Percentiles rank a stretch among this genome's conserved stretches.
These are phyloP conservation scores for Hoplodrina ambigua DNA, from an alignment of 2,888 invertebrate genomes.

Conservation along the genomic window DNA sequence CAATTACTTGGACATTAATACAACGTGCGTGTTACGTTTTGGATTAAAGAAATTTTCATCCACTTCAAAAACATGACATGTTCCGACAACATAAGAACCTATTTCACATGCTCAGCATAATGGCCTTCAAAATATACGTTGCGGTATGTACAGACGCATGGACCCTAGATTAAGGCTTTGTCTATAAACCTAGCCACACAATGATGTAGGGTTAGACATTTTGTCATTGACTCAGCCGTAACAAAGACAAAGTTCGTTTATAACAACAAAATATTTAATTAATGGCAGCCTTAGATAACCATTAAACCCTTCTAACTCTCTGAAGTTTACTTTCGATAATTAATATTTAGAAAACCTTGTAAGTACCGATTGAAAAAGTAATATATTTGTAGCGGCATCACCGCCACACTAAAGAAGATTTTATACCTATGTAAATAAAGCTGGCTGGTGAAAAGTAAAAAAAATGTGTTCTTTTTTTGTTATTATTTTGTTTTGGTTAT, in stretches of 20 bases:
- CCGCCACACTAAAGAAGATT: too few species aligned
- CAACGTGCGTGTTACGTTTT: too few species aligned
- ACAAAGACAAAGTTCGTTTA: slow-evolving; percentile 5
- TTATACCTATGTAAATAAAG: too few species aligned
- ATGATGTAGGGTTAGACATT: slow-evolving; percentile 29
- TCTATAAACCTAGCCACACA: slow-evolving; percentile 3
- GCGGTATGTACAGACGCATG: slow-evolving; percentile 8
- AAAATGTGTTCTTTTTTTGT: too few species aligned
- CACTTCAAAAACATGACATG: too few species aligned
- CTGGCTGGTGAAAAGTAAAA: too few species aligned
- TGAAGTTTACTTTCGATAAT: slow-evolving; percentile 27
- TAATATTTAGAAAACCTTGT: slow-evolving; percentile 15
- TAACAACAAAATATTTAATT: slow-evolving; percentile 16
- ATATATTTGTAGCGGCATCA: too few species aligned
- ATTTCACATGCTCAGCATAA: slow-evolving; percentile 6
- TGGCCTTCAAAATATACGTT: background rate
- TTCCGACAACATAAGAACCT: background rate
- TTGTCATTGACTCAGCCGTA: background rate
- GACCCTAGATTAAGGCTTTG: slow-evolving; percentile 30
- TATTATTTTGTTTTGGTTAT: too few species aligned
- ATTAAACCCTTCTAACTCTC: slow-evolving; percentile 15
- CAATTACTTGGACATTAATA: too few species aligned
- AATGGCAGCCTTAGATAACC: slow-evolving; percentile 20
- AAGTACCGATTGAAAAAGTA: background rate
- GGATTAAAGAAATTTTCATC: too few species aligned